phyloP scores from a whole-genome alignment of 2,113 vertebrate genomes.

The Oxyruncus cristatus region DNA sequence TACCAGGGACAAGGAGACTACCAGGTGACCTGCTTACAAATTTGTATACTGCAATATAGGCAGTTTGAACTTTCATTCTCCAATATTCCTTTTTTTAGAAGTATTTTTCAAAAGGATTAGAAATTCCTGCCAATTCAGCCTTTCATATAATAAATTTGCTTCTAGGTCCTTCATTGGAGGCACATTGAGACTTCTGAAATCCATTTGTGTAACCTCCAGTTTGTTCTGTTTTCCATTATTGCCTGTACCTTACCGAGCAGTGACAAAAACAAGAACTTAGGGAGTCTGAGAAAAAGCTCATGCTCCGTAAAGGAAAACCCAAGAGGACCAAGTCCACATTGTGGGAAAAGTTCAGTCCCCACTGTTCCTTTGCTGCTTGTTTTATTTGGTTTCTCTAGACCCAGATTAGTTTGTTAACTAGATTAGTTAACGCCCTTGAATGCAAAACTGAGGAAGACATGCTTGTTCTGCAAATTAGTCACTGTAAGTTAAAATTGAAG shows the following conservation, averaged over 20 bases:
- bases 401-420: neutral
- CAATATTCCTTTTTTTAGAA: neutral
- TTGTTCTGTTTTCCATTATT: neutral
- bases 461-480: neutral
- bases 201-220: neutral
- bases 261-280: neutral
- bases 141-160: constrained; percentile 9
- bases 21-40: neutral
- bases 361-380: neutral
- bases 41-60: neutral
- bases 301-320: neutral
- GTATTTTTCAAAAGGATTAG: constrained; percentile 24
- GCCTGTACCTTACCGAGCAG: neutral
- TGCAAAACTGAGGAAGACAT: neutral
- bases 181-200: neutral
- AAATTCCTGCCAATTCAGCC: constrained; percentile 1
- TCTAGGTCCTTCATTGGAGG: neutral
- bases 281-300: neutral
- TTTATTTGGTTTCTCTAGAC: neutral
- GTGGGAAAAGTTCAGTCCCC: neutral
- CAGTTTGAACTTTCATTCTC: neutral
- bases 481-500: neutral
- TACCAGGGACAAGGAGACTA: neutral
- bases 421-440: neutral
- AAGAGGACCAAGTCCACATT: neutral